These are phyloP conservation scores for Chelon labrosus DNA, from an alignment of 2,797 vertebrate species.

Conservation along the genomic window DNA sequence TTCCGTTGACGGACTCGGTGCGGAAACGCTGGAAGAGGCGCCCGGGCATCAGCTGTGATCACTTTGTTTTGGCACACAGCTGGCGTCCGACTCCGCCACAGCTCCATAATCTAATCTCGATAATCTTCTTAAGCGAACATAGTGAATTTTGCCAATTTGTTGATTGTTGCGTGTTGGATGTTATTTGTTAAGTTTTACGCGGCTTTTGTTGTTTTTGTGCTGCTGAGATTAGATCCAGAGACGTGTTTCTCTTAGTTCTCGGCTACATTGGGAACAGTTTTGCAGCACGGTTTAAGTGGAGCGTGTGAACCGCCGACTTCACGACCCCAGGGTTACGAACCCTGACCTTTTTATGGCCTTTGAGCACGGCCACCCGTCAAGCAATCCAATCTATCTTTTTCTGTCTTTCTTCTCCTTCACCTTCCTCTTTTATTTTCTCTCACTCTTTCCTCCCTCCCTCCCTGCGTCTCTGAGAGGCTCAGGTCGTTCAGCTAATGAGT, in stretches of 20 bases:
- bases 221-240: background rate
- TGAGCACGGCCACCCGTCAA: constrained; percentile 52
- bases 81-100: constrained; percentile 33
- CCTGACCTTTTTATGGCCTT: constrained; percentile 46
- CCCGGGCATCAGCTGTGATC: constrained; percentile 41
- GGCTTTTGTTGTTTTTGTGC: constrained; percentile 21
- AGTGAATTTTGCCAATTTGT: constrained; percentile 29
- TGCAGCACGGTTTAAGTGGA: constrained; percentile 28
- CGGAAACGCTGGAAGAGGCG: constrained; percentile 8
- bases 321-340: constrained; percentile 45
- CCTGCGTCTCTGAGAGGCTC: constrained; percentile 31
- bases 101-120: constrained; percentile 52
- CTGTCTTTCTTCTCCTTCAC: constrained; percentile 22
- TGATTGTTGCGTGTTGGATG: constrained; percentile 24
- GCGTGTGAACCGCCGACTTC: constrained; percentile 70
- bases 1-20: constrained; percentile 14
- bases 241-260: background rate
- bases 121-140: constrained; percentile 48
- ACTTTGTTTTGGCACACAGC: constrained; percentile 52
- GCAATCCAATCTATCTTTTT: constrained; percentile 26
- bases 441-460: constrained; percentile 2
- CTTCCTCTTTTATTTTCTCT: constrained; percentile 27
- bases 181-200: constrained; percentile 16
- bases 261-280: constrained; percentile 3
- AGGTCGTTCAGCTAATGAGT: constrained; percentile 79